phyloP scores from a whole-genome alignment of 2,888 invertebrate genomes.

The Mellilla xanthometata region DNA sequence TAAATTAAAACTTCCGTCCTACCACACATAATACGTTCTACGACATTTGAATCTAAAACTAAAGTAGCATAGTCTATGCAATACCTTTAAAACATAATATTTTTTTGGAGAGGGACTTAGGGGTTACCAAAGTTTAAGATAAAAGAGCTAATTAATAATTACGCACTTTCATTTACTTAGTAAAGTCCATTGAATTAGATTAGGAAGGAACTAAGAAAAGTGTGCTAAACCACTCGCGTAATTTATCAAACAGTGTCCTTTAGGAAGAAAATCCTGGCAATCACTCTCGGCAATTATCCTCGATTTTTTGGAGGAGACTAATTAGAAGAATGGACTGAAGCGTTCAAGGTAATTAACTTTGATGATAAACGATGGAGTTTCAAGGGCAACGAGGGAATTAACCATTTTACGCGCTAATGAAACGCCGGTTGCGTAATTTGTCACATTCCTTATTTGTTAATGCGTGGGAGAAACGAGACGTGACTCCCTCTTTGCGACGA shows the following conservation, averaged over 20 bases:
- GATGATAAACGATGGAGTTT: slow-evolving; percentile 64
- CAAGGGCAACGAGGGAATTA: slow-evolving; percentile 34
- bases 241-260: slow-evolving; percentile 66
- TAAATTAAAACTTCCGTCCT: too few relatives aligned
- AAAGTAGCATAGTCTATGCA: too few relatives aligned
- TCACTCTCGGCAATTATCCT: slow-evolving; percentile 72
- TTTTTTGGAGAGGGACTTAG: too few relatives aligned
- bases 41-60: too few relatives aligned
- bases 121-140: neutral
- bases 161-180: slow-evolving; percentile 8
- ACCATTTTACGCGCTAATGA: slow-evolving; percentile 13
- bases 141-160: neutral
- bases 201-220: slow-evolving; percentile 34
- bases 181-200: slow-evolving; percentile 12
- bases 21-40: too few relatives aligned
- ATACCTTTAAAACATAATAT: too few relatives aligned
- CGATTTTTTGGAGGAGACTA: slow-evolving; percentile 69
- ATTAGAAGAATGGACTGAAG: slow-evolving; percentile 72
- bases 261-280: slow-evolving; percentile 68
- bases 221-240: slow-evolving; percentile 33
- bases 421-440: slow-evolving; percentile 6
- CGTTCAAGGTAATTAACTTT: slow-evolving; percentile 71
- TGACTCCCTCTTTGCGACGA: too few relatives aligned
- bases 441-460: slow-evolving; percentile 1
- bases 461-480: neutral